These are phyloP conservation scores for Philonicus albiceps DNA, from an alignment of 2,888 invertebrate species.

Conservation along the genomic window DNA sequence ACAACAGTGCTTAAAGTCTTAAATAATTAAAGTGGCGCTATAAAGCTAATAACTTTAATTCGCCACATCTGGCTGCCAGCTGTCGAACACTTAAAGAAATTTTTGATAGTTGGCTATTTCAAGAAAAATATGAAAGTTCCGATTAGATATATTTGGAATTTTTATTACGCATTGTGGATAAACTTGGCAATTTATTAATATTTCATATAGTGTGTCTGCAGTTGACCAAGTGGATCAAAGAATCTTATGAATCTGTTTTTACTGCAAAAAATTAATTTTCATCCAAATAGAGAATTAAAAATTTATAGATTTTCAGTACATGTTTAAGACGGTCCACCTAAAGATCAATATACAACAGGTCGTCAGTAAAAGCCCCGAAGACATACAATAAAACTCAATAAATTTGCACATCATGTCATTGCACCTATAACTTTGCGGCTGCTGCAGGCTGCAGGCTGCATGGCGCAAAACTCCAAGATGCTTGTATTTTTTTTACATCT, in stretches of 20 bases:
- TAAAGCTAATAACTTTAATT: not conserved
- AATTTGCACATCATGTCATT: not conserved
- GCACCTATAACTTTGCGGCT: not conserved
- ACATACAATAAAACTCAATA: not conserved
- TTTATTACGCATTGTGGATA: not conserved
- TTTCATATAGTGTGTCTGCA: no score
- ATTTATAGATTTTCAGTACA: not conserved
- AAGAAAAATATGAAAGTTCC: not conserved
- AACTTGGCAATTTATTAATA: not conserved
- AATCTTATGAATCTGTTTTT: no score
- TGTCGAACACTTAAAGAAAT: not conserved
- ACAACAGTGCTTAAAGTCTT: not conserved
- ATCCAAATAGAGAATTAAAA: not conserved
- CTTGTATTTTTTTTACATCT: not conserved
- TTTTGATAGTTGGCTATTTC: not conserved
- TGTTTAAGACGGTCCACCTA: not conserved
- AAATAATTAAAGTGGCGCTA: not conserved
- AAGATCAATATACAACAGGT: not conserved
- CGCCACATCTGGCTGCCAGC: not conserved
- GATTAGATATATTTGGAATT: not conserved
- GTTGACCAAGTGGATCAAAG: no score
- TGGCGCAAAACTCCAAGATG: not conserved
- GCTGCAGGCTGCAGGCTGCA: not conserved
- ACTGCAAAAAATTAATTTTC: not conserved
- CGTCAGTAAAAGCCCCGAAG: not conserved